These are phyloP conservation scores for Cephalotes varians DNA, from an alignment of 2,888 invertebrate species.

Conservation along the genomic window DNA sequence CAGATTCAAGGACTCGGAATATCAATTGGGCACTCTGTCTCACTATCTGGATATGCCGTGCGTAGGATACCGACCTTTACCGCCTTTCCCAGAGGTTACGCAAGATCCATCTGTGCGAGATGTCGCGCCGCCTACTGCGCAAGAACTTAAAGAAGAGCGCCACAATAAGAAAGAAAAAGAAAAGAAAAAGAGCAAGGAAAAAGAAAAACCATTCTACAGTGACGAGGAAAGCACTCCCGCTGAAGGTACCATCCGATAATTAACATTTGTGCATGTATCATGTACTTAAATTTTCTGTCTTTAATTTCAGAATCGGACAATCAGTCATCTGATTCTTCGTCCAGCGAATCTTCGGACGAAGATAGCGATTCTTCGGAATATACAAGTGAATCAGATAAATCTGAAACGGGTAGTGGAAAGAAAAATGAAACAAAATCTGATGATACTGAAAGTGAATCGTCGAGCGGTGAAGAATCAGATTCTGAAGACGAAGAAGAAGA, in stretches of 20 bases:
- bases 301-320: conserved; percentile 77
- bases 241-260: conserved; percentile 72
- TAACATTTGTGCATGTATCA: neutral
- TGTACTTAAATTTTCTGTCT: neutral
- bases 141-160: conserved; percentile 78
- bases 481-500: conserved; percentile 80
- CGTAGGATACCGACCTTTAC: conserved; percentile 95
- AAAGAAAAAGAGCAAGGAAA: conserved; percentile 84
- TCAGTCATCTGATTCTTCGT: conserved; percentile 85
- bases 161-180: conserved; percentile 79
- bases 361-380: conserved; percentile 84
- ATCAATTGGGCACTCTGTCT: conserved; percentile 97
- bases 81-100: conserved; percentile 92
- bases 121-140: conserved; percentile 86
- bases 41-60: conserved; percentile 96
- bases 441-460: conserved; percentile 75
- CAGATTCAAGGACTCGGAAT: conserved; percentile 92
- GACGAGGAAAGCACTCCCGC: conserved; percentile 85
- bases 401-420: conserved; percentile 63
- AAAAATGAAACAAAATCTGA: conserved; percentile 76
- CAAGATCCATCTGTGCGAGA: conserved; percentile 93
- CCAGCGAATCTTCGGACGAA: conserved; percentile 76
- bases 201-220: conserved; percentile 88
- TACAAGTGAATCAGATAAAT: conserved; percentile 74
- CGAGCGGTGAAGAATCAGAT: conserved; percentile 68